Base-by-base conservation (phyloP, 2,888 invertebrate genomes). In the Tridacna crocea region DNA sequence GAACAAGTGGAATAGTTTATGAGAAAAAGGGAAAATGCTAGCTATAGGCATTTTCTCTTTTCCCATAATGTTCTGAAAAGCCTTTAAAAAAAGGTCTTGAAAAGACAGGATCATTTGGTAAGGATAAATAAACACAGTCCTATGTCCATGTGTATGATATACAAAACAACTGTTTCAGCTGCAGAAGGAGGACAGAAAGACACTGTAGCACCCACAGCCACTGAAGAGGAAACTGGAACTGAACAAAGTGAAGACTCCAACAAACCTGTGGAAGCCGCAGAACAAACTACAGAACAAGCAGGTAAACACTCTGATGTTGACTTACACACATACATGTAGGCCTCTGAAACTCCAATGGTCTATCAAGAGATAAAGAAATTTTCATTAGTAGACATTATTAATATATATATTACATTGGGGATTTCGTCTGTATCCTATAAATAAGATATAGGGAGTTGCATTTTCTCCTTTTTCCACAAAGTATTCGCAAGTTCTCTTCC, bases 201-300 rank as follows among this genome's bases (percentile, higher is more conserved):
- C 22, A 51, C 51, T 70, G 46, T 70, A 51, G 70, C 70, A 51
- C 70, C 70, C 48, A 70, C 70, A 24, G 70, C 51, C 13, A 51
- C 70, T 2, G 70, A 70, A 26, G 70, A 70, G 22, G 70, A 70
- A 8, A 70, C 70, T n/a, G 22, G 51, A 22, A 70, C 70, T 51
- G 70, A 70, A 70, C 51, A 70, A 48, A 70, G 48, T n/a, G 70
- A 70, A 19, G 70, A 70, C 12, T 51, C 70, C 15, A 51, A 70
- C 24, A 48, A 70, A 70, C 36, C 47, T n/a, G 15, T 13, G 0
- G 70, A 70, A 51, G 8, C 47, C 24, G 4, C 72, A 26, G 72
- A 72, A 72, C 51, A 51, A 55, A 1, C 72, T 26, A 27, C 66
- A 66, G 72, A 72, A 55, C 27, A 65, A 65, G 13, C 61, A n/a